phyloP scores from a whole-genome alignment of 2,888 invertebrate species.

The Apamea monoglypha region DNA sequence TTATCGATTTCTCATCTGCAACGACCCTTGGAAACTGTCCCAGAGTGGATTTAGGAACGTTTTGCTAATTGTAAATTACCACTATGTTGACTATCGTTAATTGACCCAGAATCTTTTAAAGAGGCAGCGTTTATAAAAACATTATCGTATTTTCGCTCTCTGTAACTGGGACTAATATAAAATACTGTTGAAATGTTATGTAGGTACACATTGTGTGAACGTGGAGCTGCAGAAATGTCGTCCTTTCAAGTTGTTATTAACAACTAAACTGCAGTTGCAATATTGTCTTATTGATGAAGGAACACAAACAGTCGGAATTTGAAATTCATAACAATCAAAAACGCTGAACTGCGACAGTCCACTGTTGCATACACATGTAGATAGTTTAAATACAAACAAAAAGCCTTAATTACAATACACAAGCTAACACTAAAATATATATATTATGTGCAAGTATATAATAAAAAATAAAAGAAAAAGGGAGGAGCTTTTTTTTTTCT shows the following conservation, averaged over 20 bases:
- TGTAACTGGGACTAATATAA: not conserved
- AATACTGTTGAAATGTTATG: not conserved
- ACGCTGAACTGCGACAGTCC: not conserved
- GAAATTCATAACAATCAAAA: not conserved
- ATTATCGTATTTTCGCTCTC: not conserved
- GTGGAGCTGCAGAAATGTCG: not conserved
- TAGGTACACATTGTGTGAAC: not conserved
- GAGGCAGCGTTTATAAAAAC: not conserved
- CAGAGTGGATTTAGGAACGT: conserved; percentile 27
- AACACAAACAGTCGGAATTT: not conserved
- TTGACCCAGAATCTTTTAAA: not conserved
- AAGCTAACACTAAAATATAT: too few species aligned
- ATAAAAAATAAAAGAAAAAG: too few species aligned
- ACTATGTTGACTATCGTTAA: conserved; percentile 21
- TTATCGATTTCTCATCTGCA: conserved; percentile 52
- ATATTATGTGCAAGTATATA: too few species aligned
- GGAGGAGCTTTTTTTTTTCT: too few species aligned
- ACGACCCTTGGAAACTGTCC: conserved; percentile 54
- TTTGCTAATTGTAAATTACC: conserved; percentile 38
- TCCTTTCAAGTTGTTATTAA: not conserved
- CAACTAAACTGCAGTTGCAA: not conserved
- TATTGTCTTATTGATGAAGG: not conserved
- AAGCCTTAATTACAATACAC: too few species aligned
- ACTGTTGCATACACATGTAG: not conserved
- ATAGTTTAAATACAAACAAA: not conserved